These are phyloP conservation scores for Halcyon chelicuti DNA, from an alignment of 2,797 vertebrate genomes.

Conservation along the genomic window DNA sequence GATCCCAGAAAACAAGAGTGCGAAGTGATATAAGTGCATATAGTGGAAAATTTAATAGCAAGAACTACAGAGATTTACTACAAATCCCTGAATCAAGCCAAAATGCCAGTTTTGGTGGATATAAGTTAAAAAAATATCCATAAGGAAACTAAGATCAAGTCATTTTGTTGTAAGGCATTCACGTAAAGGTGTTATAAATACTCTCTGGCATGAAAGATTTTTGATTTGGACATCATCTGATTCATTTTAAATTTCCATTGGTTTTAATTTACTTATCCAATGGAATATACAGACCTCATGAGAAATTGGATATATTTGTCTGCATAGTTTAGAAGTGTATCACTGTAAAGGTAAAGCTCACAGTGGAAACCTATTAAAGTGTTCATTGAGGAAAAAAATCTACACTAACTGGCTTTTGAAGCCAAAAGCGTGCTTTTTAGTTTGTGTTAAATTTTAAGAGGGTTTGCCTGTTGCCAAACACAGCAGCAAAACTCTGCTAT, in stretches of 20 bases:
- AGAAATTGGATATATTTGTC: neutral
- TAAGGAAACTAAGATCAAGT: neutral
- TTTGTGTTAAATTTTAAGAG: neutral
- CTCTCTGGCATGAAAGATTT: neutral
- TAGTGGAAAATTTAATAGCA: neutral
- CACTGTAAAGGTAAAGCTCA: neutral
- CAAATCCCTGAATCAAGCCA: neutral
- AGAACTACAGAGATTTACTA: neutral
- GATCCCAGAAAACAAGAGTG: neutral
- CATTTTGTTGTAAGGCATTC: neutral
- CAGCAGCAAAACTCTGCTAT: neutral
- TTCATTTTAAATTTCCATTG: neutral
- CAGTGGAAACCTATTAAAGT: neutral
- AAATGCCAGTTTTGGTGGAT: neutral
- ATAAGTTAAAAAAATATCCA: neutral
- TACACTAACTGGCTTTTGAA: neutral
- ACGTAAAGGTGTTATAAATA: neutral
- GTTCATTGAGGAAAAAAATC: neutral
- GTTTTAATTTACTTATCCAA: neutral
- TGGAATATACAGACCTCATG: neutral
- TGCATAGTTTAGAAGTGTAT: neutral
- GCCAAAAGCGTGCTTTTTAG: neutral
- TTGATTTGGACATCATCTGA: neutral
- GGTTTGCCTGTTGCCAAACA: neutral
- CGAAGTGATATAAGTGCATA: neutral